phyloP scores from a whole-genome alignment of 2,797 vertebrate genomes.

The Synaphobranchus kaupii region DNA sequence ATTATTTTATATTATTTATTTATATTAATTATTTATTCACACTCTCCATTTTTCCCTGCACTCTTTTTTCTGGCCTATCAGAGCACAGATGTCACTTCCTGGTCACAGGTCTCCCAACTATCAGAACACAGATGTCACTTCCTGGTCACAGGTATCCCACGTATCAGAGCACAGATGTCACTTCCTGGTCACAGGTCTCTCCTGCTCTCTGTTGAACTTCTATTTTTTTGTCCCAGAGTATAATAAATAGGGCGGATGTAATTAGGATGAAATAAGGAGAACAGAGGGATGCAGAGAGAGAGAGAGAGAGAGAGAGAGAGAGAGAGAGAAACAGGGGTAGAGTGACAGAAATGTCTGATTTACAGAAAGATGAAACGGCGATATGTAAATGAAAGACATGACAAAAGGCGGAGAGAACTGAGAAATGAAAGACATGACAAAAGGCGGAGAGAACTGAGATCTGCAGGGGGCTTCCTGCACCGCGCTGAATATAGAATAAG shows the following conservation, averaged over 20 bases:
- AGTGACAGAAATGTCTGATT: constrained; percentile 29
- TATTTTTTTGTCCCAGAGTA: background rate
- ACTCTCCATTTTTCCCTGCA: constrained; percentile 21
- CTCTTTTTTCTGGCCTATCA: background rate
- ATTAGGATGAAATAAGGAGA: background rate
- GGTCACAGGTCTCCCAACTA: too few relatives aligned
- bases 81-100: background rate
- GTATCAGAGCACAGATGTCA: too few relatives aligned
- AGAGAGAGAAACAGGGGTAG: constrained; percentile 33
- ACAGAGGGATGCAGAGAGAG: constrained; percentile 4
- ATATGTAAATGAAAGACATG: constrained; percentile 8
- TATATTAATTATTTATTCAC: constrained; percentile 30
- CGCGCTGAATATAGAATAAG: background rate
- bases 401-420: background rate
- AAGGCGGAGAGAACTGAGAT: background rate
- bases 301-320: constrained; percentile 24
- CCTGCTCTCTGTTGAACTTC: background rate
- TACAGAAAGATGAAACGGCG: background rate
- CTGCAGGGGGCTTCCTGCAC: background rate
- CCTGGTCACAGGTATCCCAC: background rate
- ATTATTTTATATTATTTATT: too few relatives aligned
- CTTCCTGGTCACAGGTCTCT: background rate
- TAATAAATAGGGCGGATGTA: background rate
- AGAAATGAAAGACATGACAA: constrained; percentile 12
- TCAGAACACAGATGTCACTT: too few relatives aligned